Percentiles rank a stretch among this genome's conserved stretches.
These are phyloP conservation scores for Aleiodes testaceus DNA, from an alignment of 2,888 invertebrate species.

Conservation along the genomic window DNA sequence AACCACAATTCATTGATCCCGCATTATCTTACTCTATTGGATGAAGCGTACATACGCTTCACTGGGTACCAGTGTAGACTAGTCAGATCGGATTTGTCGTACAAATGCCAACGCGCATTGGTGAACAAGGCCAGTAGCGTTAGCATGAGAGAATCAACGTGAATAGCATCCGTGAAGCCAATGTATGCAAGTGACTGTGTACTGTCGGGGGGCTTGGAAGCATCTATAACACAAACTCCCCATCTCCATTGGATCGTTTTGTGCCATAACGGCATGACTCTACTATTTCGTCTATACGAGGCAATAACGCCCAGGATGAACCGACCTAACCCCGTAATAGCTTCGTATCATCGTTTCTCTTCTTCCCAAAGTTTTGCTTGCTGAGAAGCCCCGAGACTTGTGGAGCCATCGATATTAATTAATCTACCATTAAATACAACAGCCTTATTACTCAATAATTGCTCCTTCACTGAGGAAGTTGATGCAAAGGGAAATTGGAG, in stretches of 20 bases:
- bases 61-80: conserved; percentile 28
- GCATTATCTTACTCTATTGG: conserved; percentile 26
- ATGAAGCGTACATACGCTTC: conserved; percentile 20
- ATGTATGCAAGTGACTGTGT: conserved; percentile 25
- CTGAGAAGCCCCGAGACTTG: background rate
- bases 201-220: conserved; percentile 21
- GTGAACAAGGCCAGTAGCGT: conserved; percentile 9
- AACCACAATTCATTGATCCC: conserved; percentile 28
- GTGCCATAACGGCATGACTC: conserved; percentile 35
- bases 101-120: conserved; percentile 23
- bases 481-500: conserved; percentile 5
- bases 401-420: background rate
- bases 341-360: conserved; percentile 34
- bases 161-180: conserved; percentile 16
- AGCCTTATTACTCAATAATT: too few relatives aligned
- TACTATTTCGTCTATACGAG: conserved; percentile 28
- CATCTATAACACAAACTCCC: background rate
- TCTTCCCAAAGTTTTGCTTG: background rate
- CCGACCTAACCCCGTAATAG: conserved; percentile 3
- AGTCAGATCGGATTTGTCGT: conserved; percentile 27
- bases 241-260: conserved; percentile 21
- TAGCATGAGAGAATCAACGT: conserved; percentile 21
- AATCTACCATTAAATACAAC: too few relatives aligned
- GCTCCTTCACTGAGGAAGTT: too few relatives aligned
- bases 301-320: conserved; percentile 17